phyloP scores from a whole-genome alignment of 2,113 vertebrate genomes.

The Emydura subglobosa region DNA sequence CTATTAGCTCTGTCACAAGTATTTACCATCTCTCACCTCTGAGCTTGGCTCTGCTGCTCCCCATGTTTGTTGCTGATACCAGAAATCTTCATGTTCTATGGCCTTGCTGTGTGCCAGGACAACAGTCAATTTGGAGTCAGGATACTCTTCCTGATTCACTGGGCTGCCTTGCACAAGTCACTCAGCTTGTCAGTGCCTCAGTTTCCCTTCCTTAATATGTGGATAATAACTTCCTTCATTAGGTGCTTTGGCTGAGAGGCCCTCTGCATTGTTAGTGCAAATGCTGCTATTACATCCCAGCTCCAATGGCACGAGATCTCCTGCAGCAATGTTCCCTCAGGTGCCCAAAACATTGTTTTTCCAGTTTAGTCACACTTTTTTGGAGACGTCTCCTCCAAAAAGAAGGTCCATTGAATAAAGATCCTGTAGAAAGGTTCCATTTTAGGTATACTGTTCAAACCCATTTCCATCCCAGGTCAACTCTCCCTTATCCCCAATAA shows the following conservation, averaged over 20 bases:
- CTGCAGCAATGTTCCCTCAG: background rate
- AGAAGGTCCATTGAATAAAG: background rate
- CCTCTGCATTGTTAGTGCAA: background rate
- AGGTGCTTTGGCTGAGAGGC: background rate
- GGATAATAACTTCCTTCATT: background rate
- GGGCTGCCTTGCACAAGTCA: background rate
- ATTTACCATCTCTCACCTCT: background rate
- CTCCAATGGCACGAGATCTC: background rate
- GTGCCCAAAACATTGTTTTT: background rate
- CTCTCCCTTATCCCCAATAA: background rate
- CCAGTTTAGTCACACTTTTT: background rate
- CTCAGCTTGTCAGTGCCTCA: background rate
- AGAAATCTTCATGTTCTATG: background rate
- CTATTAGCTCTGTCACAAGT: background rate
- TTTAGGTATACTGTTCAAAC: background rate
- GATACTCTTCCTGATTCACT: background rate
- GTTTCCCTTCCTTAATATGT: background rate
- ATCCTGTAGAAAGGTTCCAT: too few relatives aligned
- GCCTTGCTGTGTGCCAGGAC: background rate
- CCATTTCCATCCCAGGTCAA: background rate
- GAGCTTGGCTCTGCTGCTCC: background rate
- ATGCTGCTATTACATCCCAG: background rate
- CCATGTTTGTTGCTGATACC: background rate
- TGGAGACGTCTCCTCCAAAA: background rate
- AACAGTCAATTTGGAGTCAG: background rate